Conservation (phyloP, 1,140 invertebrate species). For the Chelonus insularis region DNA sequence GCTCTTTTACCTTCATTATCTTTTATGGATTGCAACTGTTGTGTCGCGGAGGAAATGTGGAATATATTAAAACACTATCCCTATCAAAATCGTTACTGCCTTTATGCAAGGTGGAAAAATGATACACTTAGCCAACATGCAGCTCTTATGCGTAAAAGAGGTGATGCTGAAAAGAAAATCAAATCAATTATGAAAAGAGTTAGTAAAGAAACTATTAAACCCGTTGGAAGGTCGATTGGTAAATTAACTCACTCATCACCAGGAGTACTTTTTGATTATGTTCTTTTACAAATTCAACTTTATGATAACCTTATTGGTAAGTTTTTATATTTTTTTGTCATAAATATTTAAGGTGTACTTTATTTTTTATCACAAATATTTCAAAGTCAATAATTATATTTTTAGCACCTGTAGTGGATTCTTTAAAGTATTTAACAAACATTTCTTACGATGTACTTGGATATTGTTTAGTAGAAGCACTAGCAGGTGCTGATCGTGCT, state of each 20-base stretch:
- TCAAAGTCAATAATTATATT: constrained; percentile 18
- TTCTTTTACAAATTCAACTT: constrained; percentile 89
- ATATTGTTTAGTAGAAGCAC: constrained; percentile 92
- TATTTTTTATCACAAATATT: too few relatives aligned
- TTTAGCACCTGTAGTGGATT: constrained; percentile 90
- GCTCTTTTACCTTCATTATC: constrained; percentile 87
- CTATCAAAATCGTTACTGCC: constrained; percentile 87
- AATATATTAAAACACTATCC: constrained; percentile 87
- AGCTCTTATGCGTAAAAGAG: constrained; percentile 77
- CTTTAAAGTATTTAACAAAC: constrained; percentile 93
- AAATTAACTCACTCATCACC: constrained; percentile 97
- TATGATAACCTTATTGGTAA: constrained; percentile 92
- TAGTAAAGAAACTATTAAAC: constrained; percentile 98
- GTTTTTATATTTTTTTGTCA: too few relatives aligned
- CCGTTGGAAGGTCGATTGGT: constrained; percentile 90
- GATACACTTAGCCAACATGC: constrained; percentile 83
- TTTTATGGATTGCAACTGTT: constrained; percentile 92
- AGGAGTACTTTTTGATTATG: constrained; percentile 94
- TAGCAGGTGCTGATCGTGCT: constrained; percentile 75
- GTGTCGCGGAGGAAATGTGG: constrained; percentile 95
- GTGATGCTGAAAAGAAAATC: constrained; percentile 86
- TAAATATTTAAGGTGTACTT: too few relatives aligned
- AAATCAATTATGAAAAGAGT: constrained; percentile 98
- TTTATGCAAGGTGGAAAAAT: constrained; percentile 95
- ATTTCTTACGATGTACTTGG: constrained; percentile 96